Conservation (phyloP, 2,113 vertebrate species). For the Xiphophorus maculatus region DNA sequence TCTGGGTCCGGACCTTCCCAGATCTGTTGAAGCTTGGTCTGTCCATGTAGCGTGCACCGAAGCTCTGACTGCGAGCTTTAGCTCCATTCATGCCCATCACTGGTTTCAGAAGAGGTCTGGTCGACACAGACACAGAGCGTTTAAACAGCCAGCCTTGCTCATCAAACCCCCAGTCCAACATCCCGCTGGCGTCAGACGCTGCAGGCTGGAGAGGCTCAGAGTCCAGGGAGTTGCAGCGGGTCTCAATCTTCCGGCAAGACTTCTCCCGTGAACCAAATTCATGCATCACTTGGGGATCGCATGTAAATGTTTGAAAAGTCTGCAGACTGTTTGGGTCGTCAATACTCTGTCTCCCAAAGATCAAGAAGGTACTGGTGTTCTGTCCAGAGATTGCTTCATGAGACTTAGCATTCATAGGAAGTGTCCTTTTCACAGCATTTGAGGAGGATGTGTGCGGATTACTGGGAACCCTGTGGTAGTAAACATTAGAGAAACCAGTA, state of each 20-base stretch:
- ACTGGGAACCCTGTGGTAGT: conserved; percentile 64
- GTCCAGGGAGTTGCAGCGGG: conserved; percentile 67
- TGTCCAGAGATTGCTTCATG: conserved; percentile 84
- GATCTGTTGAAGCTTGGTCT: conserved; percentile 78
- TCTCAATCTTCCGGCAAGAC: conserved; percentile 64
- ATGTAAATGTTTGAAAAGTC: conserved; percentile 69
- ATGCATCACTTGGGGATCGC: conserved; percentile 48
- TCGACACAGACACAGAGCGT: conserved; percentile 85
- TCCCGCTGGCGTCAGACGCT: conserved; percentile 58
- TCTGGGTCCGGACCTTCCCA: conserved; percentile 87
- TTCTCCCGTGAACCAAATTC: conserved; percentile 50
- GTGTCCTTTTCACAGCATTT: conserved; percentile 79
- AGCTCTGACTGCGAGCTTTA: conserved; percentile 92
- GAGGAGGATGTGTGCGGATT: conserved; percentile 74
- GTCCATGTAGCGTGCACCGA: conserved; percentile 85
- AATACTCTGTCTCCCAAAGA: conserved; percentile 86
- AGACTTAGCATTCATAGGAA: conserved; percentile 83
- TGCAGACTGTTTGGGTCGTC: conserved; percentile 81
- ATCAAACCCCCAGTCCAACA: conserved; percentile 79
- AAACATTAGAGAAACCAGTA: conserved; percentile 65
- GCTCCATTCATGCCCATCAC: conserved; percentile 93
- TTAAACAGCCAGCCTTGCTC: conserved; percentile 84
- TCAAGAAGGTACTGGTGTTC: conserved; percentile 80
- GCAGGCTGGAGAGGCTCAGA: conserved; percentile 63
- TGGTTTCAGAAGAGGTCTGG: conserved; percentile 86